Evolutionary conservation across 2,797 vertebrate genomes (phyloP).

Genomic region (Monodelphis domestica): DNA sequence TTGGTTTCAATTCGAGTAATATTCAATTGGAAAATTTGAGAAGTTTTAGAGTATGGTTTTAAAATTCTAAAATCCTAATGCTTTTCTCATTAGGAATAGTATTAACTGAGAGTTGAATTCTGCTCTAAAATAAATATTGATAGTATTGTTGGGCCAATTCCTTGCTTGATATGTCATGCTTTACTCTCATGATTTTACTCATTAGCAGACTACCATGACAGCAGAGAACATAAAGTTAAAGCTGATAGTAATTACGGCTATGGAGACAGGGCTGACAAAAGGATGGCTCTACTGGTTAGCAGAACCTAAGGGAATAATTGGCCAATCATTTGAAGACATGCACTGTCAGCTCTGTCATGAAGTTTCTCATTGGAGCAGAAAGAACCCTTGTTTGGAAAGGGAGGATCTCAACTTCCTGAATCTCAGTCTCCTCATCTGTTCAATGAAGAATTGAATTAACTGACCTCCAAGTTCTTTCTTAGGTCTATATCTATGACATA

Average conservation of each 20-base stretch:
- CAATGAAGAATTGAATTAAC: neutral
- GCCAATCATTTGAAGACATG: neutral
- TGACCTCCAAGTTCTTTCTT: neutral
- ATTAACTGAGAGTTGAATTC: neutral
- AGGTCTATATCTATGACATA: neutral
- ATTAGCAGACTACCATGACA: neutral
- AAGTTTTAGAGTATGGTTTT: slow-evolving; percentile 2
- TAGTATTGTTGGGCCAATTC: neutral
- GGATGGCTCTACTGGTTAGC: neutral
- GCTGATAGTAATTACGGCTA: neutral
- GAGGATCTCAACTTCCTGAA: neutral
- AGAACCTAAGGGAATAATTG: neutral
- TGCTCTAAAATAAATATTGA: neutral
- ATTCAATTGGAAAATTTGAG: slow-evolving; percentile 9
- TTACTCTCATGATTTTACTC: neutral
- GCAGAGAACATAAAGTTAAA: neutral
- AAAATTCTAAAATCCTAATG: slow-evolving; percentile 45
- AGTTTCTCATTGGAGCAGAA: neutral
- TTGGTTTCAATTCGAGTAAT: too few relatives aligned
- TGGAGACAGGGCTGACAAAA: neutral
- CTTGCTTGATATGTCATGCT: neutral
- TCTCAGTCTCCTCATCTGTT: neutral
- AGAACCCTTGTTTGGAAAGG: neutral
- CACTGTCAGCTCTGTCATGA: neutral
- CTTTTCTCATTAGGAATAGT: neutral